These are phyloP conservation scores for Poeciliopsis paucimaculata DNA, from an alignment of 2,797 vertebrate species.

Conservation along the genomic window DNA sequence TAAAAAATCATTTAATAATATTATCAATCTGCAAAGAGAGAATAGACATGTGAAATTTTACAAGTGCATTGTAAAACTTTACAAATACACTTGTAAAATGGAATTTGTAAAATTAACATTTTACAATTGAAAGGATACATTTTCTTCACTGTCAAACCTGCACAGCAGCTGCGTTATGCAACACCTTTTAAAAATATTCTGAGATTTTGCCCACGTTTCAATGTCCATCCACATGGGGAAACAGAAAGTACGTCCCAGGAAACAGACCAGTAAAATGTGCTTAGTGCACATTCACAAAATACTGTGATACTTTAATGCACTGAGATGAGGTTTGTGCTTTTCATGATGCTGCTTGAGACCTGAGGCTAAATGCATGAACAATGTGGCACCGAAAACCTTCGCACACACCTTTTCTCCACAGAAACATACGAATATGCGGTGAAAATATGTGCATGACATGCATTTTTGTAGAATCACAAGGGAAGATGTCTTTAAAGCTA, in stretches of 20 bases:
- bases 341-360: constrained; percentile 6
- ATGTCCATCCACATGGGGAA: neutral
- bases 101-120: neutral
- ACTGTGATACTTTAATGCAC: neutral
- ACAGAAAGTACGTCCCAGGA: neutral
- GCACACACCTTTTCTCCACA: neutral
- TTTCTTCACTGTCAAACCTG: neutral
- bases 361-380: constrained; percentile 6
- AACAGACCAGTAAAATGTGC: neutral
- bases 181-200: neutral
- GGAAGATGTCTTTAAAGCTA: neutral
- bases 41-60: neutral
- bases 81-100: no score
- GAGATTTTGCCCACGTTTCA: neutral
- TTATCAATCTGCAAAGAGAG: neutral
- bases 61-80: neutral
- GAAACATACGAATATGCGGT: constrained; percentile 4
- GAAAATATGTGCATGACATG: neutral
- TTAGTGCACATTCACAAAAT: constrained; percentile 1
- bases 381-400: neutral
- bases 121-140: neutral
- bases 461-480: neutral
- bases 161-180: neutral
- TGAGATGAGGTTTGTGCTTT: neutral
- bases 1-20: neutral